Evolutionary conservation across 2,797 vertebrate species (phyloP).

Genomic region (Alcedo quadribrachys): DNA sequence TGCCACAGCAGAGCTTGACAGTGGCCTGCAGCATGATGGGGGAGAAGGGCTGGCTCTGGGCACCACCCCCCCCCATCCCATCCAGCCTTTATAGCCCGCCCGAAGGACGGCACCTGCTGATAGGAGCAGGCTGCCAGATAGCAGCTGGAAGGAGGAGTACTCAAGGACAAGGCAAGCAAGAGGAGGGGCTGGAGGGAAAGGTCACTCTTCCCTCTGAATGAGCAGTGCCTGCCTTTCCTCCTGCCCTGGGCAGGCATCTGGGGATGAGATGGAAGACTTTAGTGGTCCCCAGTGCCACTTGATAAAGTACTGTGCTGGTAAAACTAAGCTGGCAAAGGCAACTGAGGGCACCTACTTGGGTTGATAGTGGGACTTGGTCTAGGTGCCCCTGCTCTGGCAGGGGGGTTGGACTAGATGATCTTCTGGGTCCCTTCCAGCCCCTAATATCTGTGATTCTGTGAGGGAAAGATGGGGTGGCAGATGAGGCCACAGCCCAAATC

Average conservation of each 20-base stretch:
- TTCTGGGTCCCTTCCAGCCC: too few relatives aligned
- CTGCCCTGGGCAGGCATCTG: not conserved
- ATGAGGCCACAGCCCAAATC: not conserved
- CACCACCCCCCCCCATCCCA: not conserved
- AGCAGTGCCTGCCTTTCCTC: not conserved
- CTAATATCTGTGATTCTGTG: too few relatives aligned
- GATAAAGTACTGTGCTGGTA: not conserved
- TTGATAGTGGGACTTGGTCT: too few relatives aligned
- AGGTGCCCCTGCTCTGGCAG: too few relatives aligned
- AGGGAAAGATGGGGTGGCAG: not conserved
- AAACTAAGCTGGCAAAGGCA: not conserved
- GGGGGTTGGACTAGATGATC: too few relatives aligned
- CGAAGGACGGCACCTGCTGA: constrained; percentile 79
- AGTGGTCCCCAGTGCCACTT: not conserved
- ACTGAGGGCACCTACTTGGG: rapidly evolving
- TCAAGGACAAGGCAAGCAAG: constrained; percentile 34
- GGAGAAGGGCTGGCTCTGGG: not conserved
- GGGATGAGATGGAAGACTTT: not conserved
- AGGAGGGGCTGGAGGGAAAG: not conserved
- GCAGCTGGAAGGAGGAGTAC: not conserved
- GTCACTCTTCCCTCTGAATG: not conserved
- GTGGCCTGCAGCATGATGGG: constrained; percentile 82
- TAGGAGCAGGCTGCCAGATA: constrained; percentile 73
- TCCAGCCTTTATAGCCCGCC: constrained; percentile 73
- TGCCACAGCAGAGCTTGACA: constrained; percentile 86